Conservation (phyloP, 2,113 vertebrate species). For the Gobius niger region DNA sequence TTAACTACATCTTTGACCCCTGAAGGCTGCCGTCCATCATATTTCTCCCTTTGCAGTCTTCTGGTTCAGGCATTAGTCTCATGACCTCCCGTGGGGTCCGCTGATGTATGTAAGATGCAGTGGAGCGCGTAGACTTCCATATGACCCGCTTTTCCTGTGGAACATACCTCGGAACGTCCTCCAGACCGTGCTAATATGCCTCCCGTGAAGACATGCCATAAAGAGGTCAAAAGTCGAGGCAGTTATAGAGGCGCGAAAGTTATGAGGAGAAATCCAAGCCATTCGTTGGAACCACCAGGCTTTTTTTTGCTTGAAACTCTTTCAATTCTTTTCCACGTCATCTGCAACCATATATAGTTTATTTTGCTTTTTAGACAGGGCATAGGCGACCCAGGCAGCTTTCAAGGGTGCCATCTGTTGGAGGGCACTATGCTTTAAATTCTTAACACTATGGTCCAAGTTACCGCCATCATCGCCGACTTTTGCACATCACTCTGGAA, state of each 20-base stretch:
- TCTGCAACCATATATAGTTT: too few species aligned
- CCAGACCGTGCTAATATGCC: neutral
- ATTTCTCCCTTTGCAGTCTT: neutral
- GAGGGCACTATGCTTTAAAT: too few species aligned
- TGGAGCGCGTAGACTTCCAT: neutral
- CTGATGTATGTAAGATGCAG: neutral
- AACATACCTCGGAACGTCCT: neutral
- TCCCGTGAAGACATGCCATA: neutral
- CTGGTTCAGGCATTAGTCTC: neutral
- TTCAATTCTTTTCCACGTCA: too few species aligned
- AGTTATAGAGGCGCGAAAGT: neutral
- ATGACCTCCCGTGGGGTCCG: neutral
- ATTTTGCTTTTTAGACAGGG: too few species aligned
- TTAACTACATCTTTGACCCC: neutral
- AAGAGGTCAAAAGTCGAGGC: neutral
- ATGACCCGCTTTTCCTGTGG: constrained; percentile 3
- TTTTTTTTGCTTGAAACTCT: too few species aligned
- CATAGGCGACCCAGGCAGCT: too few species aligned
- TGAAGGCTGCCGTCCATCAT: neutral
- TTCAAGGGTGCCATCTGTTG: too few species aligned
- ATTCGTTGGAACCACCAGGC: neutral
- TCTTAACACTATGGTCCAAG: too few species aligned
- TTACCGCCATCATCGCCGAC: too few species aligned
- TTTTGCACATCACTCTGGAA: too few species aligned
- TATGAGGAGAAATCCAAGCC: neutral